A percentile compares a stretch with the other conserved stretches of the same genome.
phyloP scores from a whole-genome alignment of 2,888 invertebrate genomes.

The Liodrosophila aerea region DNA sequence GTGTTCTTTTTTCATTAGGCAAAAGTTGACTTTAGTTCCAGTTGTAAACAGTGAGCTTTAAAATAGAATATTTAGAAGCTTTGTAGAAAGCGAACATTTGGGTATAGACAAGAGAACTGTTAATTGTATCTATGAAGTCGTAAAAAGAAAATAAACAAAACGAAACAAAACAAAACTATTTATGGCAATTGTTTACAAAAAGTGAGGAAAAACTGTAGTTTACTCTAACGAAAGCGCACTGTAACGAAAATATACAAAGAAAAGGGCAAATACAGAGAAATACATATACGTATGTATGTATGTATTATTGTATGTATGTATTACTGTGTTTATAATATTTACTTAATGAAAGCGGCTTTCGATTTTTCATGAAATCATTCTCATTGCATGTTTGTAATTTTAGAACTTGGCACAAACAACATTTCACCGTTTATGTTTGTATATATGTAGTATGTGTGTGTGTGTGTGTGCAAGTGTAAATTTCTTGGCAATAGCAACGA shows the following conservation, averaged over 20 bases:
- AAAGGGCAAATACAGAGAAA: neutral
- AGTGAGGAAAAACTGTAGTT: conserved; percentile 2
- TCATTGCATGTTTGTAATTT: conserved; percentile 59
- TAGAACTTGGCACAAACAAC: conserved; percentile 69
- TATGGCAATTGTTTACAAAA: conserved; percentile 18
- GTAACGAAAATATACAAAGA: neutral
- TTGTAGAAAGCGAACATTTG: too few species aligned
- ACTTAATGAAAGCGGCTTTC: conserved; percentile 20
- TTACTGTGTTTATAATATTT: conserved; percentile 17
- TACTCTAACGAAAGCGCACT: conserved; percentile 19
- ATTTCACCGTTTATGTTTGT: conserved; percentile 18
- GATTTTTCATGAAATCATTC: conserved; percentile 43
- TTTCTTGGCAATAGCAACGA: conserved; percentile 33
- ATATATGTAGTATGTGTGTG: conserved; percentile 18
- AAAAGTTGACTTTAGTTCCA: too few species aligned
- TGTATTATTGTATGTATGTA: conserved; percentile 21
- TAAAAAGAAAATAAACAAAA: conserved; percentile 10
- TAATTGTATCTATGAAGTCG: neutral
- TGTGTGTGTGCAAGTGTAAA: neutral
- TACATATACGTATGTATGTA: conserved; percentile 1
- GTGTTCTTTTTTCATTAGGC: too few species aligned
- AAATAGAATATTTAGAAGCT: too few species aligned
- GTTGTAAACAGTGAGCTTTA: too few species aligned
- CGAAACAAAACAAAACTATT: conserved; percentile 21
- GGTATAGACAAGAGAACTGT: too few species aligned